Evolutionary conservation across 2,797 vertebrate genomes (phyloP), one percentile per base, ranked within the genome.

Genomic region (Anguilla marmorata): DNA sequence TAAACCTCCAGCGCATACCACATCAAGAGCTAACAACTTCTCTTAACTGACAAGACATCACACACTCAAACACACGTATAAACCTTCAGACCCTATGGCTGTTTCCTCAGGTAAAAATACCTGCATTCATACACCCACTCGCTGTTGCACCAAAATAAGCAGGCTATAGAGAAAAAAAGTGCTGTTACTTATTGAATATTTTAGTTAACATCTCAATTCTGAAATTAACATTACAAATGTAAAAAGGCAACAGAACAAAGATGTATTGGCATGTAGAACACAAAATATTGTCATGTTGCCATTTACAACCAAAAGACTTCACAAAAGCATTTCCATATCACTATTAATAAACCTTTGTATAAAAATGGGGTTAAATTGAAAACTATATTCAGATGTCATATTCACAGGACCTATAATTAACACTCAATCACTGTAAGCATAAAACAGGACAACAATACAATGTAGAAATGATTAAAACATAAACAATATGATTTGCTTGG

Each of bases 1-100:
- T 69, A 58, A 88, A 80, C 85, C 63, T 11, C 86, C 87, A 82
- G 85, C 83, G 88, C 86, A 88, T 91, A 90, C 89, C 72, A 60
- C 56, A 27, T 69, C 86, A 91, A 84, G 41, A 86, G 85, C 63
- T 79, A 89, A 91, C 90, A 89, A 93, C 93, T 93, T 94, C 93
- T 93, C 89, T 91, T 83, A 72, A 94, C 91, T 94, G 89, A 91
- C 88, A 86, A 76, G 79, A 82, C 21, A 41, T 8, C 37, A 82
- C 41, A 48, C 41, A 24, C 79, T 82, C 45, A 48, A 9, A 82
- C 7, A 82, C 41, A 24, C 2, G 21, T 2, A 50, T 80, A 82
- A 58, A 19, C 56, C 56, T 58, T 58, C 14, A 58, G 16, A 58
- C 56, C 56, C 56, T 0, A 16, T 58, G 50, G 50, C 50, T 52